Evolutionary conservation across 2,113 vertebrate species (phyloP).

Genomic region (Bubo blakistoni): DNA sequence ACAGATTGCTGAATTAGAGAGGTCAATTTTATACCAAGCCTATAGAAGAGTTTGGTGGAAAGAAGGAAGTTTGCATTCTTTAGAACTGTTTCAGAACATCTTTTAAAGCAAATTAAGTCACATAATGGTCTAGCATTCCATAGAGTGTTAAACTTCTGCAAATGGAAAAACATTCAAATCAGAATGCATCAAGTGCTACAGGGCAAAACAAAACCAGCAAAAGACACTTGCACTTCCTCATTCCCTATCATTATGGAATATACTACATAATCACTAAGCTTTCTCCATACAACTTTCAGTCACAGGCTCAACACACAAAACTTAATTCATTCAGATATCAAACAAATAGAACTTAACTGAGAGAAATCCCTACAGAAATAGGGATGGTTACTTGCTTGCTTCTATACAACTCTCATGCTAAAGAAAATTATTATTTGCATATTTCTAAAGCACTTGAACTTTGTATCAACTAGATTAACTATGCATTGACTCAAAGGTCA

Average conservation of each 20-base stretch:
- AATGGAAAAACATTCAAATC: background rate
- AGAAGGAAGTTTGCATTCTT: background rate
- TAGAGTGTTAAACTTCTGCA: background rate
- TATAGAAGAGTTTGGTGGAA: background rate
- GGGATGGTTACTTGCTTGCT: background rate
- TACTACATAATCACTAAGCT: background rate
- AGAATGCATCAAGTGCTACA: background rate
- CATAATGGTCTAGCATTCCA: background rate
- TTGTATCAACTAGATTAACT: background rate
- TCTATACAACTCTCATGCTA: rapidly evolving
- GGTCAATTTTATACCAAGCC: background rate
- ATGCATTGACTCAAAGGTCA: background rate
- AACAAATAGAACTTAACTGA: background rate
- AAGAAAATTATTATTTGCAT: background rate
- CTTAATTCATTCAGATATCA: background rate
- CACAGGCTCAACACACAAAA: background rate
- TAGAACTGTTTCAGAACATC: background rate
- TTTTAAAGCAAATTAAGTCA: background rate
- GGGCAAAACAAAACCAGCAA: background rate
- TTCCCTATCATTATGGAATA: background rate
- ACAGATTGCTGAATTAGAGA: background rate
- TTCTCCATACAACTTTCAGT: background rate
- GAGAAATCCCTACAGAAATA: background rate
- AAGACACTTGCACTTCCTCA: background rate
- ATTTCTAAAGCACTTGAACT: background rate